Base-by-base conservation (phyloP, 2,113 vertebrate species). In the Rhea americana region DNA sequence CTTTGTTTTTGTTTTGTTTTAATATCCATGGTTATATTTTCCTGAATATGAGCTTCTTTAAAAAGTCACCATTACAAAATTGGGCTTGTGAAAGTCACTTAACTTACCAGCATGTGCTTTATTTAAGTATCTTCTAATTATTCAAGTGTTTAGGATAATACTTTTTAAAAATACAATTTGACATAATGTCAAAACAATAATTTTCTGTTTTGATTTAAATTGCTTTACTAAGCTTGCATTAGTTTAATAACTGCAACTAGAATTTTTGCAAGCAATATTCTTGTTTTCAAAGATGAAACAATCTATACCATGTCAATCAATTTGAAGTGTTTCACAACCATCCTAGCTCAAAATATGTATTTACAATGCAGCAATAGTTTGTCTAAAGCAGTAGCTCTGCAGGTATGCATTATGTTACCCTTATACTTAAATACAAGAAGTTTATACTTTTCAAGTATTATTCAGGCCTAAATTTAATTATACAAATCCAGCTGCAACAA, bases 171-270 rank as follows among this genome's bases (percentile, higher is more conserved):
- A 73, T 95, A 90, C 88, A 94, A 91, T 87, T 96, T 97, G 95
- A 97, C 94, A 96, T 92, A 97, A 95, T 82, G 88, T 85, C 91
- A 97, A 75, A 97, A 84, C 61, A 91, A 91, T 79, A 68, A 94
- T 93, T 97, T 96, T 95, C 74, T 95, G 67, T 39, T 93, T 97
- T 93, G 96, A 95, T 47, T 80, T 97, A 96, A 97, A 97, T 96
- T 94, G 95, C 70, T 89, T 94, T 50, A 83, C 68, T 93, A 85
- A 96, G 94, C 87, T 93, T 82, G 16, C 48, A 96, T 95, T 84
- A 80, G 94, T 91, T 96, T 91, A 95, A 89, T 89, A 94, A 87
- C 17, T 90, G 58, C 63, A 61, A 67, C 51, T 89, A 82, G 43
- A 26, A 82, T 92, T 95, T 88, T 94, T 95, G 56, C 67, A 95